Conservation (phyloP, 2,888 invertebrate species). For the Oligia latruncula region DNA sequence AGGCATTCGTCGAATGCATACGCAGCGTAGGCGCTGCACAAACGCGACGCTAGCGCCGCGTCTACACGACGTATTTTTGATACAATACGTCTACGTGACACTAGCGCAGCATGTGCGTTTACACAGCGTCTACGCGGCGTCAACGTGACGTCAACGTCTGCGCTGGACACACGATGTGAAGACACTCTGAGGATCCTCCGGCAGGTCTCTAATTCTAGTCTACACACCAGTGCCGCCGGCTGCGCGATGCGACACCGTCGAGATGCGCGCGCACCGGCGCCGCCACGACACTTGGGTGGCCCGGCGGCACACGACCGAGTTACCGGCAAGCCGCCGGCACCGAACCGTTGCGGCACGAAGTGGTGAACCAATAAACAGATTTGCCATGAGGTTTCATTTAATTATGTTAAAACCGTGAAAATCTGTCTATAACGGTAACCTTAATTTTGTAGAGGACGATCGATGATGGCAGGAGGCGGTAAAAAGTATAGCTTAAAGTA, state of each 20-base stretch:
- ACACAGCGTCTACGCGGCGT: constrained; percentile 18
- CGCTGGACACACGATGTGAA: constrained; percentile 33
- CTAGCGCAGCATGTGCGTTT: constrained; percentile 27
- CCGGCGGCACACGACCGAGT: constrained; percentile 46
- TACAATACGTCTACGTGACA: constrained; percentile 17
- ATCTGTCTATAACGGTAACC: constrained; percentile 40
- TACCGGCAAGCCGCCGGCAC: constrained; percentile 51
- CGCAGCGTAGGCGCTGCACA: constrained; percentile 22
- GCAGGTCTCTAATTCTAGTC: constrained; percentile 39
- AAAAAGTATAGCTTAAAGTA: constrained; percentile 29
- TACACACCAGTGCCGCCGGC: constrained; percentile 54
- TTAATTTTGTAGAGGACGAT: constrained; percentile 27
- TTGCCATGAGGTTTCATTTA: constrained; percentile 38
- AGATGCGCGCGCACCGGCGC: constrained; percentile 34
- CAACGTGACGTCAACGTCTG: constrained; percentile 32
- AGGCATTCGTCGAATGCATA: constrained; percentile 33
- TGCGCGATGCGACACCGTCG: constrained; percentile 32
- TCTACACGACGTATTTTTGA: constrained; percentile 27
- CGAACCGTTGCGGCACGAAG: constrained; percentile 54
- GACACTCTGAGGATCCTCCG: constrained; percentile 39
- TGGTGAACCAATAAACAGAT: constrained; percentile 48
- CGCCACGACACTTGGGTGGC: constrained; percentile 29
- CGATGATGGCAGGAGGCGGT: constrained; percentile 9
- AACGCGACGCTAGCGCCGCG: constrained; percentile 30
- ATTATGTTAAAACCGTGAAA: constrained; percentile 45